Base-by-base conservation (phyloP, 2,888 invertebrate species). In the Halictus ligatus region DNA sequence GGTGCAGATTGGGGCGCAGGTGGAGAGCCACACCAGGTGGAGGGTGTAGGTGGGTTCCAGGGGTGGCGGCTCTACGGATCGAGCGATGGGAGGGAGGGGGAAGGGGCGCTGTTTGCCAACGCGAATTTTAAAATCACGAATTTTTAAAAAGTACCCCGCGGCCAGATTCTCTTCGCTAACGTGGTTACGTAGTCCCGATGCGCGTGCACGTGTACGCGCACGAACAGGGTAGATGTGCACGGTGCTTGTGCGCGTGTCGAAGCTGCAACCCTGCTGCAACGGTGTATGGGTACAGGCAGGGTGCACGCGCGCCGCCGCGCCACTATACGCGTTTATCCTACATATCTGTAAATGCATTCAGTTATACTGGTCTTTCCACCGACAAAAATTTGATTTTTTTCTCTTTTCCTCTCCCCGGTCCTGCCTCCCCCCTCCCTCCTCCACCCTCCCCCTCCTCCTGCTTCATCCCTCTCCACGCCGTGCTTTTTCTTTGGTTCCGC, bases 51-150 rank as follows among this genome's bases (percentile, higher is more conserved):
- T 83, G 77, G 80, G 79, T 80, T 78, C 83, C 69, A 79, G 89
- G 89, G 86, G 85, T 86, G 88, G 84, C 79, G 73, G 85, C 83
- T 89, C 87, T 86, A 64, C 89, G 89, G 86, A 89, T 89, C 89
- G 89, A 83, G 87, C 40, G 29, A 18, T 69, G 87, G 89, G 18
- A 8, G 58, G 54, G 75, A 35, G 50, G 50, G 75, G 35, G 75
- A 40, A 15, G 46, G 76, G 77, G 92, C 92, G 91, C 92, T 93
- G 92, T 93, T 94, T 94, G 93, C 93, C 93, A 93, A 92, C 92
- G 92, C 92, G 93, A 94, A 94, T 94, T 94, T 93, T 91, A 93
- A 92, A 93, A 93, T 93, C 92, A 92, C 93, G 93, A 93, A 90
- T 92, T 93, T 93, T 93, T 93, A 91, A 93, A 93, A 92, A 92